phyloP scores from a whole-genome alignment of 2,888 invertebrate genomes.

The Mesoligia furuncula region DNA sequence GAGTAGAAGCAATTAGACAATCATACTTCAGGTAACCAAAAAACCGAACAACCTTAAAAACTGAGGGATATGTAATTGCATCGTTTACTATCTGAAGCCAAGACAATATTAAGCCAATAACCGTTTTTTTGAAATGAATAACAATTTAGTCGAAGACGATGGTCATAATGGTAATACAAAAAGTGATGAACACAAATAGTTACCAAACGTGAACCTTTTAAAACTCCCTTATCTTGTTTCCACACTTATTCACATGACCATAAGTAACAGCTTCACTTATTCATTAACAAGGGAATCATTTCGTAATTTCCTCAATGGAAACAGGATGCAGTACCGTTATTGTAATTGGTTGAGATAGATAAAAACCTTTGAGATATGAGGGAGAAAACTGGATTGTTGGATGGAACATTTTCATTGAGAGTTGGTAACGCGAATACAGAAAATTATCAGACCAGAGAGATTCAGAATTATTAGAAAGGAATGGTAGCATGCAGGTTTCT shows the following conservation, averaged over 20 bases:
- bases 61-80: not conserved
- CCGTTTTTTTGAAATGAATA: not conserved
- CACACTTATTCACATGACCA: slow-evolving; percentile 26
- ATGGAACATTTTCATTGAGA: not conserved
- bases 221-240: not conserved
- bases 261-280: slow-evolving; percentile 44
- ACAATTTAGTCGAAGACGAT: not conserved
- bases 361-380: slow-evolving; percentile 31
- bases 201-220: slow-evolving; percentile 18
- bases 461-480: not conserved
- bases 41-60: not conserved
- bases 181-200: not conserved
- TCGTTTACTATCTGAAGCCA: not conserved
- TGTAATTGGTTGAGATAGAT: slow-evolving; percentile 46
- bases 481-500: not conserved
- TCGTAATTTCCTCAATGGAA: slow-evolving; percentile 56
- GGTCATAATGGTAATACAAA: not conserved
- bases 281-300: slow-evolving; percentile 53
- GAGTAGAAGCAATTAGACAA: not conserved
- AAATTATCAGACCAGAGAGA: not conserved
- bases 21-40: not conserved
- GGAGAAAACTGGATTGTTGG: slow-evolving; percentile 39
- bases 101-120: not conserved
- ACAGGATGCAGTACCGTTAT: slow-evolving; percentile 53
- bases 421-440: not conserved